Base-by-base conservation (phyloP, 2,113 vertebrate genomes). In the Caloenas nicobarica region DNA sequence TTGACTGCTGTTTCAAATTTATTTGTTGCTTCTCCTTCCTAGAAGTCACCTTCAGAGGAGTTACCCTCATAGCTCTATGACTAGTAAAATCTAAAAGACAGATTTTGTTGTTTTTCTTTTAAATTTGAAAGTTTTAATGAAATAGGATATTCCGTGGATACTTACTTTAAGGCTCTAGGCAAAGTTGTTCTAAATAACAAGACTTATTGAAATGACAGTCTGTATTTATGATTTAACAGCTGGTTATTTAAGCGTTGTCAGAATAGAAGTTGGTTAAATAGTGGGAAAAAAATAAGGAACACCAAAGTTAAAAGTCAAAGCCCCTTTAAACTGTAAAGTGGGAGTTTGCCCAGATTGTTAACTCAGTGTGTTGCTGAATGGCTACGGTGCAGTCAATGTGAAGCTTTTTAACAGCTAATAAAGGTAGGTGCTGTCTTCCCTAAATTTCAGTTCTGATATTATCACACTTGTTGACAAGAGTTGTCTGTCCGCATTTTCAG, bases 311-410 rank as follows among this genome's bases (percentile, higher is more conserved):
- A 56, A 89, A 46, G 48, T 25, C 7, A n/a, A 87, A 86, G 22
- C 29, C 22, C 28, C 11, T 69, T 91, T 60, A 82, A 40, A 12
- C 21, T 74, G 48, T 50, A 64, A 33, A 51, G 33, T 66, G 29
- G 53, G 31, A 71, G 8, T 22, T 44, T 68, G 8, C 10, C 48
- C 16, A n/a, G 61, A 14, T 14, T 26, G 26, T 71, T 87, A 69
- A 22, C 16, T 57, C 17, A 1, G 6, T 40, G 13, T 6, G 9
- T 10, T 46, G 10, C 21, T 62, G 23, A n/a, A 70, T 11, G 9
- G 40, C 36, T 56, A 60, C 0, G 0, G 42, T 66, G 13, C 25
- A 84, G 34, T 51, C 54, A 89, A 26, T 0, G 0, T 0, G 0
- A 78, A 62, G 9, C 8, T 54, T 86, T 92, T 65, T 61, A n/a